Percentiles rank a stretch among this genome's conserved stretches.
Conservation (phyloP, 2,797 vertebrate genomes). For the Lophius americanus region DNA sequence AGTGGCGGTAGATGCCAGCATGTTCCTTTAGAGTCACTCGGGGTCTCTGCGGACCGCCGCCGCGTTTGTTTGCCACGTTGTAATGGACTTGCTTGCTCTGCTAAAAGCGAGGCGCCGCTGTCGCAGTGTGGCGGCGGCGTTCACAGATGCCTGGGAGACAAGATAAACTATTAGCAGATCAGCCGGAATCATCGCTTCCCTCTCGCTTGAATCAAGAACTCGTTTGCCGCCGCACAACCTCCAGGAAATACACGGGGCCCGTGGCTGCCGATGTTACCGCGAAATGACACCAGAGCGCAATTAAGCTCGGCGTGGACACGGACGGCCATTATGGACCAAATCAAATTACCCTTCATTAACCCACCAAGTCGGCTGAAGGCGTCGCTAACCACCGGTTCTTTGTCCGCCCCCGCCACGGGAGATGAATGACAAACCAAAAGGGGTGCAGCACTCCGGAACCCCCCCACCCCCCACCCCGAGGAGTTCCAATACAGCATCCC, state of each 20-base stretch:
- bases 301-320: slow-evolving; percentile 82
- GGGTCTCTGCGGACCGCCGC: slow-evolving; percentile 45
- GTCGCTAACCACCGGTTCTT: slow-evolving; percentile 92
- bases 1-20: slow-evolving; percentile 22
- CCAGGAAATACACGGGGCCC: slow-evolving; percentile 61
- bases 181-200: slow-evolving; percentile 57
- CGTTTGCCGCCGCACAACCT: slow-evolving; percentile 74
- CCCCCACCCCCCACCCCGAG: slow-evolving; percentile 68
- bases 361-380: slow-evolving; percentile 96
- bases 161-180: slow-evolving; percentile 71
- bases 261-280: slow-evolving; percentile 44
- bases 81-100: slow-evolving; percentile 78
- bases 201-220: slow-evolving; percentile 73
- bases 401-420: slow-evolving; percentile 71
- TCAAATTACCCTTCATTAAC: slow-evolving; percentile 98
- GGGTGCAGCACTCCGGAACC: slow-evolving; percentile 87
- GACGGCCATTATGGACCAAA: slow-evolving; percentile 91
- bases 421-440: slow-evolving; percentile 89
- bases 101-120: slow-evolving; percentile 56
- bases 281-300: slow-evolving; percentile 81
- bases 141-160: slow-evolving; percentile 69
- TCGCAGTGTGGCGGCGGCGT: slow-evolving; percentile 60
- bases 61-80: slow-evolving; percentile 74
- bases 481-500: slow-evolving; percentile 93
- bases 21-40: slow-evolving; percentile 58